Evolutionary conservation across 2,113 vertebrate genomes (phyloP), one percentile per base, ranked within the genome.

Genomic region (Clarias batrachus): DNA sequence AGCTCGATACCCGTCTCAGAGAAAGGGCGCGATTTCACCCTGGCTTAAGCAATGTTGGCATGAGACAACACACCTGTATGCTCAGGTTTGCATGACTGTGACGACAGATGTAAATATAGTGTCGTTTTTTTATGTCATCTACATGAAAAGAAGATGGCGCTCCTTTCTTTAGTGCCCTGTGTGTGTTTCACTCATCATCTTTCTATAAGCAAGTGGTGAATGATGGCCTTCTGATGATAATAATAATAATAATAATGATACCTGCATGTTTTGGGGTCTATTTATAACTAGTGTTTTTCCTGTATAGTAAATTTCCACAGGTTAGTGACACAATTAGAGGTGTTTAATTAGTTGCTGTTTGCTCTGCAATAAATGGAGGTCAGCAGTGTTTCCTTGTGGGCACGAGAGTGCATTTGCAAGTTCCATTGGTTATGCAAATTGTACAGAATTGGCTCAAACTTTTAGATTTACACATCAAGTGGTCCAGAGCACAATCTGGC

Each of bases 401-500:
- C 14, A 63, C 66, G 60, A 80, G 23, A 19, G 25, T 11, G 73
- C 11, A 90, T 91, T 90, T 91, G 91, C 87, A 89, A 87, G 87
- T 85, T 73, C 19, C 52, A 85, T 91, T 84, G 27, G 54, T 70
- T 76, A 91, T 90, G 88, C 87, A 91, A 91, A 89, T 63, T 17
- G 4, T 17, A 56, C 17, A 48, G 59, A 59, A 77, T 78, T 68
- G 30, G 74, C 27, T 41, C 60, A 19, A 21, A 70, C 81, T 19
- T 82, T 54, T 6, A 25, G 21, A 30, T 63, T 59, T 86, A 30
- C 63, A 83, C 82, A 54, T 65, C 70, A 87, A 71, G 86, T 84
- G 85, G 77, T 86, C 59, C 52, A 78, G 74, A 87, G 70, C 30
- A 25, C 25, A 33, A 76, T 52, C 33, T 77, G 52, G 5, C 84